Percentiles rank a stretch among this genome's conserved stretches.
phyloP scores from a whole-genome alignment of 1,140 invertebrate species.

The Ganaspis sp. region DNA sequence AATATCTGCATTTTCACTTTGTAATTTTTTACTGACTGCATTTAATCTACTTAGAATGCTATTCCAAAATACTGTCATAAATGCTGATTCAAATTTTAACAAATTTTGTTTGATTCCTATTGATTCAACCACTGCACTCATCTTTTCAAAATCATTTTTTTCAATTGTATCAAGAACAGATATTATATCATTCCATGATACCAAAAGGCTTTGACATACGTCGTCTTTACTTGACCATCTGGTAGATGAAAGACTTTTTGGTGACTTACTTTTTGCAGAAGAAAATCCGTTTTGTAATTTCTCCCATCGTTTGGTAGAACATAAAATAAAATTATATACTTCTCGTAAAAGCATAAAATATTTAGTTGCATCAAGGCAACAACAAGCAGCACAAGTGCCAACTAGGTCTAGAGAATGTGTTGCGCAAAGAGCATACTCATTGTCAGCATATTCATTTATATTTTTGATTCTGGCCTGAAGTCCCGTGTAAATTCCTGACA shows the following conservation, averaged over 20 bases:
- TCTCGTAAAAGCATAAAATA: conserved; percentile 25
- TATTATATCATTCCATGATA: conserved; percentile 35
- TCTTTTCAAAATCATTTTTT: conserved; percentile 39
- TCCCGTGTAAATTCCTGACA: conserved; percentile 66
- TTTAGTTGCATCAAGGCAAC: conserved; percentile 20
- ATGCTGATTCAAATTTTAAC: conserved; percentile 42
- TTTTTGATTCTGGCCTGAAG: conserved; percentile 62
- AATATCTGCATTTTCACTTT: conserved; percentile 38
- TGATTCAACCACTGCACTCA: conserved; percentile 29
- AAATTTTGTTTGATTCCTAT: conserved; percentile 36
- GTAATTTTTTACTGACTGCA: conserved; percentile 36
- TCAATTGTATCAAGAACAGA: conserved; percentile 35
- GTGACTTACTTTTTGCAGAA: neutral
- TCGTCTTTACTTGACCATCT: conserved; percentile 49
- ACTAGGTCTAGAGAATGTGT: conserved; percentile 45
- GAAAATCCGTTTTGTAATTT: neutral
- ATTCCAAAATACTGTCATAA: conserved; percentile 42
- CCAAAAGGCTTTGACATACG: conserved; percentile 38
- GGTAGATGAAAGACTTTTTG: conserved; percentile 44
- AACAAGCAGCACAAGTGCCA: conserved; percentile 29
- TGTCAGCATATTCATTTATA: conserved; percentile 44
- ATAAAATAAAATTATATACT: conserved; percentile 27
- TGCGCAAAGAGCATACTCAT: conserved; percentile 41
- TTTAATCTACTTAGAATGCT: conserved; percentile 37
- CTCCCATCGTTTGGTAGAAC: conserved; percentile 25